Conservation (phyloP, 2,113 vertebrate genomes). For the Hassar affinis region DNA sequence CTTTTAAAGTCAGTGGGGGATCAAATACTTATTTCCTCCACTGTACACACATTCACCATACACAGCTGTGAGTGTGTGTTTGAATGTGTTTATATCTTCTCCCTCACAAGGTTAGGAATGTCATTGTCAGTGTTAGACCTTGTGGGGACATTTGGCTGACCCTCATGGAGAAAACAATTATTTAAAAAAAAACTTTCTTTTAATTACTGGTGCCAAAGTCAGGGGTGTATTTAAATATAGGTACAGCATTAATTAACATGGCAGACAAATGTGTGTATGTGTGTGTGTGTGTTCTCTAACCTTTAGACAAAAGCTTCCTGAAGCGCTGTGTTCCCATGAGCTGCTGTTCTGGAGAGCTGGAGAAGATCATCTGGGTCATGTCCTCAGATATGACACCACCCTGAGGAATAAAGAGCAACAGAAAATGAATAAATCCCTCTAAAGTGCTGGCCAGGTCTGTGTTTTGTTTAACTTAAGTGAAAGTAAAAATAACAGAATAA, state of each 20-base stretch:
- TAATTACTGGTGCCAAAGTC: background rate
- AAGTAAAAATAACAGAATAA: background rate
- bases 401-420: conserved; percentile 51
- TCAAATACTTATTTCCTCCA: too few species aligned
- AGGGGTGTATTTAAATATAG: background rate
- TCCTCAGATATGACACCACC: conserved; percentile 89
- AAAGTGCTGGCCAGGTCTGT: background rate
- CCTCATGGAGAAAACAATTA: background rate
- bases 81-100: background rate
- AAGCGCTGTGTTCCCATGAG: conserved; percentile 97
- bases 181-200: background rate
- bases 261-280: background rate
- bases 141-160: background rate
- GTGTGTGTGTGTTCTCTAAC: conserved; percentile 58
- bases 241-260: background rate
- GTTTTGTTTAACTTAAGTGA: background rate
- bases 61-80: background rate
- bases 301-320: conserved; percentile 96
- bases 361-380: conserved; percentile 99
- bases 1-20: too few species aligned
- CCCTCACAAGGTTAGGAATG: background rate
- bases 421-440: background rate
- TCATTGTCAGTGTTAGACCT: background rate
- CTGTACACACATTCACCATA: too few species aligned
- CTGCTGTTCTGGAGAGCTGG: conserved; percentile 90